Base-by-base conservation (phyloP, 2,888 invertebrate genomes). In the Cephonodes hylas region DNA sequence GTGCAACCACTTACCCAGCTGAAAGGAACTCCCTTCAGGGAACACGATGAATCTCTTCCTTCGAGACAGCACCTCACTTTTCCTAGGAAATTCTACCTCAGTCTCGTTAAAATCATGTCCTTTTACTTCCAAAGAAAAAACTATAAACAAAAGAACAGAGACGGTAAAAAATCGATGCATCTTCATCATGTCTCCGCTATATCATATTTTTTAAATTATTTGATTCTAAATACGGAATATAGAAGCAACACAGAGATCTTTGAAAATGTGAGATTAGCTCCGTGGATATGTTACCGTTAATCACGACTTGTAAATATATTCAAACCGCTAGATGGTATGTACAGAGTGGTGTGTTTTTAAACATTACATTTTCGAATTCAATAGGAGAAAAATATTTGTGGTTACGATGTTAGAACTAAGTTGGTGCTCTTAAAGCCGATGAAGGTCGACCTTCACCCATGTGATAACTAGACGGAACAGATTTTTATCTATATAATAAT, bases 21-120 rank as follows among this genome's bases (percentile, higher is more conserved):
- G 94, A 48, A 94, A 77, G 18, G 94, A 94, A 72, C 94, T 94
- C 60, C 94, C 94, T 84, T 94, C 93, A 1, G 94, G 93, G 77
- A 94, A 94, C 67, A 94, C 83, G 58, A 94, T 73, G 74, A 94
- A 94, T 66, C 94, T 85, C 73, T 93, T 94, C 63, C 86, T 87
- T 65, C 94, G 84, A 0, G 94, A 93, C 59, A 94, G 78, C 44
- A 90, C 63, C 67, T 76, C 72, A 75, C 73, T 80, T 63, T 68
- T 75, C n/a, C 68, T 63, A 10, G 67, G 44, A 58, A 64, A 57
- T 20, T 59, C 23, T 27, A 62, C 67, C 65, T 59, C 61, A 0
- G 73, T 79, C 31, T 63, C 57, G 66, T 76, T 74, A 3, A 63
- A 20, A 38, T 71, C 59, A 18, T 34, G 10, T 1, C 15, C 59